These are phyloP conservation scores for Alviniconcha marisindica DNA, from an alignment of 1,140 invertebrate species.

Conservation along the genomic window DNA sequence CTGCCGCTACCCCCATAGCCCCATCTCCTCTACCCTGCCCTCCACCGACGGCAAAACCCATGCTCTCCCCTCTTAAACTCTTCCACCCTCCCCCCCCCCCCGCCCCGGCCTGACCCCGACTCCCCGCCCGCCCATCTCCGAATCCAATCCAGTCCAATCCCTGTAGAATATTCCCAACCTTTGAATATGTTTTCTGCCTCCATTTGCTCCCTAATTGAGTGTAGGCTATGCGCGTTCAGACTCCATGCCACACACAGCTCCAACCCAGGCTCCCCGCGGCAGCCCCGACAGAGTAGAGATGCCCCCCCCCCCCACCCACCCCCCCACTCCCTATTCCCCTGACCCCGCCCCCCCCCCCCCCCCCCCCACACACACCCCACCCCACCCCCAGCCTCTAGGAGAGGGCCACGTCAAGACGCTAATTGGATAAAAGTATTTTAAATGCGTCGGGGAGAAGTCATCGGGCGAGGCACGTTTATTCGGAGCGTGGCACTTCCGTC, in stretches of 20 bases:
- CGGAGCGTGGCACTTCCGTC: slow-evolving; percentile 1
- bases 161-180: too few species aligned
- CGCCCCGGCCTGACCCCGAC: too few species aligned
- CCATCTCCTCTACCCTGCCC: too few species aligned
- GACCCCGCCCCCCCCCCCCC: neutral
- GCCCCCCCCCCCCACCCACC: neutral
- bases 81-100: too few species aligned
- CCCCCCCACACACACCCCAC: neutral
- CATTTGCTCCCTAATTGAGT: neutral
- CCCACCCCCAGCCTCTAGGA: neutral
- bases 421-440: slow-evolving; percentile 23
- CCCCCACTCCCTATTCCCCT: neutral
- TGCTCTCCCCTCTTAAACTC: too few species aligned
- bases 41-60: too few species aligned
- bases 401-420: neutral
- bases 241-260: too few species aligned
- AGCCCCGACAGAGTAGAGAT: too few species aligned
- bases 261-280: neutral
- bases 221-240: neutral
- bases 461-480: neutral
- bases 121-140: too few species aligned
- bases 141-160: too few species aligned
- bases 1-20: too few species aligned
- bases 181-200: slow-evolving; percentile 1
- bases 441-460: neutral